Base-by-base conservation (phyloP, 2,888 invertebrate genomes). In the Sabellastarte sp. region DNA sequence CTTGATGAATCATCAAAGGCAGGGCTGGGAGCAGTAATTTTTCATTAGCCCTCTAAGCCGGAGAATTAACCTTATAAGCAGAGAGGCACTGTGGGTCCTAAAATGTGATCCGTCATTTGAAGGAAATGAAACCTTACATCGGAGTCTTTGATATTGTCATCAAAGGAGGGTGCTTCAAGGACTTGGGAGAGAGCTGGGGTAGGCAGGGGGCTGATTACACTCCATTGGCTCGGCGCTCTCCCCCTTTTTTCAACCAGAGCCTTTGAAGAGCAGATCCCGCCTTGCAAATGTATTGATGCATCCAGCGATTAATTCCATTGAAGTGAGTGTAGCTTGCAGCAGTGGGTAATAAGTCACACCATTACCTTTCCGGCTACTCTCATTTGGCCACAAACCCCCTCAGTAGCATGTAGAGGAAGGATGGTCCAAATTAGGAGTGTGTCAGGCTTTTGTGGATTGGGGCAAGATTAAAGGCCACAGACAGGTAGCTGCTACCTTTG, bases 291-390 rank as follows among this genome's bases (percentile, higher is more conserved):
- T 53, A 53, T 10, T 26, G 15, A 26, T 53, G 26, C 28, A 26
- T 53, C 53, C 5, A 26, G 26, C 53, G 26, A 53, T 53, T 26
- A 53, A 53, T 15, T 24, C 53, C 53, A 41, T 20, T 15, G 53
- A 10, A 5, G 53, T 53, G 53, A 5, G 4, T 53, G 10, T 53
- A 26, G 53, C 26, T 10, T 15, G 53, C 5, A 41, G 53, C 53
- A 53, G 24, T 26, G 10, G 53, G 28, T 26, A 53, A 53, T 53
- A 53, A 53, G 53, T 53, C 28, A 53, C 20, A 26, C 20, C 53
- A 53, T 53, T 53, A 53, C 5, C 26, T 15, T 10, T 10, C 28
- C 24, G 28, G 53, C 53, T 41, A 15, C 26, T 53, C 26, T 53
- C 53, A 53, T 53, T 53, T 53, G 53, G 41, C 10, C 20, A 15